phyloP scores from a whole-genome alignment of 2,888 invertebrate genomes.

The Brenthis hecate region DNA sequence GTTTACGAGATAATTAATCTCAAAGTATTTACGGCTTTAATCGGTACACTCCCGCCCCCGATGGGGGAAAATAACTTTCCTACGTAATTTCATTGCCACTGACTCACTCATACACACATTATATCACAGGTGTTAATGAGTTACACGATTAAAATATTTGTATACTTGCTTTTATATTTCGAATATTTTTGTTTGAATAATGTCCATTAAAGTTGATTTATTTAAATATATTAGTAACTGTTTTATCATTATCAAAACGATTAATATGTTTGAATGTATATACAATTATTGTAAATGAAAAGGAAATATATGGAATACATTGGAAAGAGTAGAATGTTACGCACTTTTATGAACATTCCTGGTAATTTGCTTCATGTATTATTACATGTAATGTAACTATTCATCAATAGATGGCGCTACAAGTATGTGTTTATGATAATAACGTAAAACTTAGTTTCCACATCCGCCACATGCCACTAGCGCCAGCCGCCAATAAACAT shows the following conservation, averaged over 20 bases:
- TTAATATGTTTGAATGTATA: no score
- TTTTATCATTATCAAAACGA: no score
- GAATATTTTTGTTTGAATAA: no score
- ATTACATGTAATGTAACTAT: constrained; percentile 54
- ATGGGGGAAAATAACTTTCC: constrained; percentile 78
- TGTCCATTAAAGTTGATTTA: no score
- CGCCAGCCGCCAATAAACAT: constrained; percentile 45
- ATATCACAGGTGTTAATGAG: background rate
- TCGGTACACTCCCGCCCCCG: constrained; percentile 74
- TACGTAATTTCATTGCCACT: constrained; percentile 73
- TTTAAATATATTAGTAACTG: no score
- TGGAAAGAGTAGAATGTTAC: no score
- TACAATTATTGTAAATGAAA: no score
- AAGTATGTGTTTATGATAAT: constrained; percentile 41
- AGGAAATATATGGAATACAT: no score
- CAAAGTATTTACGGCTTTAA: constrained; percentile 83
- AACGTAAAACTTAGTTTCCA: constrained; percentile 50
- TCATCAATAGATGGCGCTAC: constrained; percentile 71
- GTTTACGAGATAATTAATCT: constrained; percentile 83
- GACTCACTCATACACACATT: constrained; percentile 16
- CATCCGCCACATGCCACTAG: constrained; percentile 48
- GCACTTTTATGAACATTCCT: no score
- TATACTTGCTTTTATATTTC: no score
- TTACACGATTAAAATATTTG: no score
- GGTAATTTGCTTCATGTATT: background rate